phyloP scores from a whole-genome alignment of 2,113 vertebrate genomes.

The Anseranas semipalmata region DNA sequence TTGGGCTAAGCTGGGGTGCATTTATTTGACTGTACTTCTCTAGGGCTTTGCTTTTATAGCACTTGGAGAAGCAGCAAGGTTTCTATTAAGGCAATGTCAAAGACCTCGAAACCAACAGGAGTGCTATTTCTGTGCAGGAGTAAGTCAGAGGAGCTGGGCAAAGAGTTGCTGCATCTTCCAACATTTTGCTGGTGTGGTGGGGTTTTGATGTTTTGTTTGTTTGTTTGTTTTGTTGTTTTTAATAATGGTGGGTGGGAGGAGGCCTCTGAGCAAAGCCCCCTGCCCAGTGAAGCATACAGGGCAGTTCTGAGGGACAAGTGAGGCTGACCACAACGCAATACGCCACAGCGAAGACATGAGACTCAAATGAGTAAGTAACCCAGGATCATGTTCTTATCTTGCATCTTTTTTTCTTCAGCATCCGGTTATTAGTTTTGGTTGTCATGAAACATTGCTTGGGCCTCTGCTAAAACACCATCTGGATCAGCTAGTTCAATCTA shows the following conservation, averaged over 20 bases:
- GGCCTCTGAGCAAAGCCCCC: not conserved
- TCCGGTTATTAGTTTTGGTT: not conserved
- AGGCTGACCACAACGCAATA: rapidly evolving
- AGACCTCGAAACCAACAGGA: not conserved
- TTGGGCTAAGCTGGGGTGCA: not conserved
- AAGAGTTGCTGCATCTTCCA: not conserved
- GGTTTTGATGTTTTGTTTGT: not conserved
- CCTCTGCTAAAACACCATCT: slow-evolving; percentile 75
- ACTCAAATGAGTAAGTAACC: not conserved
- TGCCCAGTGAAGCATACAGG: not conserved
- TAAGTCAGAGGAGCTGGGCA: not conserved
- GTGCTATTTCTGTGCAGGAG: not conserved
- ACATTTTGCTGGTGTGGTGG: rapidly evolving
- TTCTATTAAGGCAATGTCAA: not conserved
- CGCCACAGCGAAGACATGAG: not conserved
- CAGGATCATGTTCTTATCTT: not conserved
- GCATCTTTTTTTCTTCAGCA: not conserved
- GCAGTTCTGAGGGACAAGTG: not conserved
- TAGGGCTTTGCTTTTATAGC: not conserved
- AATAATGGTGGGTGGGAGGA: not conserved
- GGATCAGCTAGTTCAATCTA: slow-evolving; percentile 84
- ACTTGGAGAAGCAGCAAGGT: no score
- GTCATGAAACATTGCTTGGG: slow-evolving; percentile 40
- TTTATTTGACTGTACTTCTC: not conserved
- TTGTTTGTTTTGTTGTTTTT: not conserved